Evolutionary conservation across 2,888 invertebrate species (phyloP).

Genomic region (Eristalis intricaria): DNA sequence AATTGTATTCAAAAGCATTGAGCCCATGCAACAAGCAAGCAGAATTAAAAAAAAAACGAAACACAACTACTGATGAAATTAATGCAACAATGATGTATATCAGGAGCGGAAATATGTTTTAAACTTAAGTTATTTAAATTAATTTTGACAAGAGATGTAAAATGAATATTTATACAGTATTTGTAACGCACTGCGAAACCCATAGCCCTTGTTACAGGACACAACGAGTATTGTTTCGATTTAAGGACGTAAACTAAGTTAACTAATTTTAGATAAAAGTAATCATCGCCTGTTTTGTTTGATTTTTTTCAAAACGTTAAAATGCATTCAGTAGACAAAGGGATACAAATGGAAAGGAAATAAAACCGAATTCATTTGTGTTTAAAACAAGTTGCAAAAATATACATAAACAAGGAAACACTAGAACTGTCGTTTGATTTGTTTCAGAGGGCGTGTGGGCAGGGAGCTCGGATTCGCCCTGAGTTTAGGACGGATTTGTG

Average conservation of each 20-base stretch:
- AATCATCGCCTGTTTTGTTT: slow-evolving; percentile 19
- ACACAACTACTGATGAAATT: not conserved
- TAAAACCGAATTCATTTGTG: slow-evolving; percentile 28
- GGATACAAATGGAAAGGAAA: slow-evolving; percentile 12
- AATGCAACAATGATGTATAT: not conserved
- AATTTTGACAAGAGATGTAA: not conserved
- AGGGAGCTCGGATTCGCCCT: too few species aligned
- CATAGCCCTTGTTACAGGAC: not conserved
- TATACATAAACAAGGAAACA: slow-evolving; percentile 11
- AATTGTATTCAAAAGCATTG: not conserved
- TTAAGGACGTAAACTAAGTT: slow-evolving; percentile 32
- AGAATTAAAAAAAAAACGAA: not conserved
- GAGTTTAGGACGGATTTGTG: too few species aligned
- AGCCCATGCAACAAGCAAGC: not conserved
- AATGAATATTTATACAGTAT: not conserved
- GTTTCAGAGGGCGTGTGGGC: not conserved
- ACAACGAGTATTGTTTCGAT: not conserved
- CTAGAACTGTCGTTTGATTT: not conserved
- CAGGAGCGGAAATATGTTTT: not conserved
- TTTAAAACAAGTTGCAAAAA: slow-evolving; percentile 30
- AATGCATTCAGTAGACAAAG: not conserved
- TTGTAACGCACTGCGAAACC: slow-evolving; percentile 7
- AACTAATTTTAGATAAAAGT: slow-evolving; percentile 31
- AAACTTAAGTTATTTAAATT: not conserved
- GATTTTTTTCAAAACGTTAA: slow-evolving; percentile 8